Percentiles rank a stretch among this genome's conserved stretches.
Evolutionary conservation across 2,113 vertebrate species (phyloP).

Genomic region (Panthera uncia): DNA sequence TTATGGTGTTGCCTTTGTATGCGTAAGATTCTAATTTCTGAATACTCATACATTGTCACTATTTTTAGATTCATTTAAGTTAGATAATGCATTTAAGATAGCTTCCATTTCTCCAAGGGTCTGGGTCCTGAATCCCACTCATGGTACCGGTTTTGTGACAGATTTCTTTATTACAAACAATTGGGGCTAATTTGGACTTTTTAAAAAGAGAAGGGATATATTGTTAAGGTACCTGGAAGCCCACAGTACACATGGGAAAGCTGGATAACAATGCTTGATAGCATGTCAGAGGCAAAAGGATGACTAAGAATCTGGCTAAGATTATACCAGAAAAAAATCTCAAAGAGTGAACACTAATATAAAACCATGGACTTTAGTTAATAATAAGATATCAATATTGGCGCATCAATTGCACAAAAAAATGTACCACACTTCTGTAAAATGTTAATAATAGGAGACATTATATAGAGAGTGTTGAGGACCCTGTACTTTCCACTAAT

Average conservation of each 20-base stretch:
- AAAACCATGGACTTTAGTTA: neutral
- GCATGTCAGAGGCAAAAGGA: neutral
- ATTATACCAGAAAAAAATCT: neutral
- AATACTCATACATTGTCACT: neutral
- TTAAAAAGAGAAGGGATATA: neutral
- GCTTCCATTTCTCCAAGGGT: neutral
- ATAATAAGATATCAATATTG: neutral
- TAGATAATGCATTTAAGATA: neutral
- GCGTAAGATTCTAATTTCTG: neutral
- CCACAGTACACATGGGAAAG: neutral
- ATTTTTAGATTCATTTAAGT: neutral
- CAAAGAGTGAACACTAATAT: neutral
- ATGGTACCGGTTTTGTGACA: neutral
- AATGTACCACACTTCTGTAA: neutral
- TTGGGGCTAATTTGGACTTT: neutral
- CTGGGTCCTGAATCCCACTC: neutral
- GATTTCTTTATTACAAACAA: neutral
- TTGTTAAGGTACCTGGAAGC: neutral
- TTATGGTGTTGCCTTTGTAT: neutral
- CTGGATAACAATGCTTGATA: neutral
- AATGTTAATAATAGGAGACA: neutral
- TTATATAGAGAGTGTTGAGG: neutral
- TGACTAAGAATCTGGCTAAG: neutral
- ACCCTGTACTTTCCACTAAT: neutral
- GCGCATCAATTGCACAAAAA: neutral